Evolutionary conservation across 2,888 invertebrate species (phyloP), one percentile per base, ranked within the genome.

Genomic region (Alloscopus bannaensis): DNA sequence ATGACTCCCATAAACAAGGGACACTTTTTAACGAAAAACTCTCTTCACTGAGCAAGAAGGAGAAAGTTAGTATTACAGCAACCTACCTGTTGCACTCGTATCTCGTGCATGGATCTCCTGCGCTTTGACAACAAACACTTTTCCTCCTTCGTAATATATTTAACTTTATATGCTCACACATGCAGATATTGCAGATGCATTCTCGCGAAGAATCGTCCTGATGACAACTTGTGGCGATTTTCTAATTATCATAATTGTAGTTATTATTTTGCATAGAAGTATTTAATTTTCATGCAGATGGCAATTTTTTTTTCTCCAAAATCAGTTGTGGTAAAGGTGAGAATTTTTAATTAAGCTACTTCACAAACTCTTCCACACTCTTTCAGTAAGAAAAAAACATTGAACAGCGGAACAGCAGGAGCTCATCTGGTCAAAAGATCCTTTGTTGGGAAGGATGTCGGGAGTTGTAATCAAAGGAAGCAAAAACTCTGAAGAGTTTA

Each of bases 191-290:
- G 36, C 36, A 36, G 8, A 8, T 36, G 36, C 36, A 36, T 47
- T 47, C 18, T 47, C 47, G 18, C 57, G 22, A 28, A 24, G 20
- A 22, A 28, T 69, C 55, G 29, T 31, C 40, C 24, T 65, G 73
- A 71, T n/a, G 73, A 47, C 6, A 31, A 60, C 70, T 77, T 62
- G 24, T 57, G 77, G 77, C 70, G 57, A 62, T 76, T 60, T 45
- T 52, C 62, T 77, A 64, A 77, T 77, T 77, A 77, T 69, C 70
- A 77, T 77, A 77, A 77, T 77, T 77, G 70, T 65, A 60, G 64
- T 70, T 60, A 76, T 76, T 77, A 77, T 70, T 70, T 64, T 70
- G 57, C 70, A 45, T 65, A 64, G 26, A 69, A 64, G 45, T 64
- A 57, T 64, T 77, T 77, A 77, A 77, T 75, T 75, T 69, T 69